Evolutionary conservation across 2,888 invertebrate species (phyloP).

Genomic region (Alloscopus bannaensis): DNA sequence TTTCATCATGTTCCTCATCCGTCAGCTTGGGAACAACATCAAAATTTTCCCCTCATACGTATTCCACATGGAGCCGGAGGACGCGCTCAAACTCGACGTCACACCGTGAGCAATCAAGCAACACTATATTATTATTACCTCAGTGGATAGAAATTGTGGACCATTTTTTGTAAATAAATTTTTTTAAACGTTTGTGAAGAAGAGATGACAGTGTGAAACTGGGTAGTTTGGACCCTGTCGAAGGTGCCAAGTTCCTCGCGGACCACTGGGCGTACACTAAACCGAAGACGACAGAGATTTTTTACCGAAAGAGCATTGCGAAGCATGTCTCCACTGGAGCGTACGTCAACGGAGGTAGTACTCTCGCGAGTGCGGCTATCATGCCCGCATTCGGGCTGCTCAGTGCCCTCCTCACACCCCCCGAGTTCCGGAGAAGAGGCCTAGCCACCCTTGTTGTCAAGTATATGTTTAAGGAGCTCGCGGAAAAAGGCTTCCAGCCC

Average conservation of each 20-base stretch:
- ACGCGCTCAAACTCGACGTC: constrained; percentile 30
- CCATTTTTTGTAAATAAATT: too few relatives aligned
- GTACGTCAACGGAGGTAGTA: constrained; percentile 21
- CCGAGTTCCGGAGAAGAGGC: constrained; percentile 28
- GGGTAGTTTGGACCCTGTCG: neutral
- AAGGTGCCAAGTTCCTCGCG: neutral
- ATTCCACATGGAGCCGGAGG: constrained; percentile 29
- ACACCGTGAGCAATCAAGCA: too few relatives aligned
- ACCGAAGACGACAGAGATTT: neutral
- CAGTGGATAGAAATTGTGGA: too few relatives aligned
- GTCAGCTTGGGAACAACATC: constrained; percentile 24
- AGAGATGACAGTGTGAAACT: too few relatives aligned
- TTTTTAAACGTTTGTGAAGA: too few relatives aligned
- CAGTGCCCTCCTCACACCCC: constrained; percentile 17
- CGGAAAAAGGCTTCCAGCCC: constrained; percentile 29
- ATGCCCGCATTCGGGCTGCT: constrained; percentile 14
- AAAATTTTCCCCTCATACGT: constrained; percentile 23
- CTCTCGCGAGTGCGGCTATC: constrained; percentile 7
- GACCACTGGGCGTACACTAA: neutral
- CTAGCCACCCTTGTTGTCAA: constrained; percentile 20
- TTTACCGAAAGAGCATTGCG: constrained; percentile 5
- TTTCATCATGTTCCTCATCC: constrained; percentile 11
- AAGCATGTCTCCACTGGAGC: neutral
- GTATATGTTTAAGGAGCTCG: constrained; percentile 18
- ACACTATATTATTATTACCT: too few relatives aligned